Conservation (phyloP, 2,113 vertebrate genomes). For the Corapipo altera region DNA sequence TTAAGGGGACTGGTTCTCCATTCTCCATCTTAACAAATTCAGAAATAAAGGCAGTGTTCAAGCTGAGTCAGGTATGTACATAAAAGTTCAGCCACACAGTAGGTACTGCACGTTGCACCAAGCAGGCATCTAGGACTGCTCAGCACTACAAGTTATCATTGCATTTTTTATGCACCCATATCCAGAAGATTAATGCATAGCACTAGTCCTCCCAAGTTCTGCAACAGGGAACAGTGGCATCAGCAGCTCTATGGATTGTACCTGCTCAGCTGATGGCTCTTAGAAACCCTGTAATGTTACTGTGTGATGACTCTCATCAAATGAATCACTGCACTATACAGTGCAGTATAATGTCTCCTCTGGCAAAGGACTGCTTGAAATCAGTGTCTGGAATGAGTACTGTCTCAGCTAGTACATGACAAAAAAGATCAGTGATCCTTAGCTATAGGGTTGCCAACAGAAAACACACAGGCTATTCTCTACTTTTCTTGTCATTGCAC, state of each 20-base stretch:
- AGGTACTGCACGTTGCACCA: neutral
- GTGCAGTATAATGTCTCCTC: neutral
- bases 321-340: neutral
- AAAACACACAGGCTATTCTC: neutral
- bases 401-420: neutral
- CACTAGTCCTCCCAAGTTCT: neutral
- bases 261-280: neutral
- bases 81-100: neutral
- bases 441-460: neutral
- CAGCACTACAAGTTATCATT: neutral
- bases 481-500: neutral
- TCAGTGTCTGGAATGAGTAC: neutral
- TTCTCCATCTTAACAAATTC: constrained; percentile 82
- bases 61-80: neutral
- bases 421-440: neutral
- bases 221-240: neutral
- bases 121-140: neutral
- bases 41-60: constrained; percentile 23
- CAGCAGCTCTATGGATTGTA: neutral
- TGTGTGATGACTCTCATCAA: neutral
- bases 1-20: constrained; percentile 81
- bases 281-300: neutral
- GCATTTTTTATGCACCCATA: neutral
- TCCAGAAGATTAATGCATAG: neutral
- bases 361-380: neutral